Evolutionary conservation across 37 sponge, comb jelly and placozoan species (phyloP).

Genomic region (Geodia barretti): DNA sequence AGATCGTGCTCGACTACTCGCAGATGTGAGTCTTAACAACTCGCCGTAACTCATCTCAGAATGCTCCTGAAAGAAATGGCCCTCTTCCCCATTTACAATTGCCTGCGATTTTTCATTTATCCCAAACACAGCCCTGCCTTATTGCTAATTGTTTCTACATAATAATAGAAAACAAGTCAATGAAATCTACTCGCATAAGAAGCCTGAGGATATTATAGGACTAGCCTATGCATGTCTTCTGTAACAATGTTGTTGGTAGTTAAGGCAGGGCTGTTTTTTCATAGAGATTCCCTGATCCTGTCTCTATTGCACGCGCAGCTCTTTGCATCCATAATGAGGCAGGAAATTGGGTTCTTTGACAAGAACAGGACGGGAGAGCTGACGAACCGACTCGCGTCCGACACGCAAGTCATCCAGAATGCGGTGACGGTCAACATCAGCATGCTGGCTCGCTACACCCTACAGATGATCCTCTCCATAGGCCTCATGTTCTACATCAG

Average conservation of each 20-base stretch:
- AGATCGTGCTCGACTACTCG: conserved; percentile 78
- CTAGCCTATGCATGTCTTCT: neutral
- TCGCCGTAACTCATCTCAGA: neutral
- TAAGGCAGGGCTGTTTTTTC: too few relatives aligned
- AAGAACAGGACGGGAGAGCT: conserved; percentile 82
- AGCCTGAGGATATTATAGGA: neutral
- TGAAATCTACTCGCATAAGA: too few relatives aligned
- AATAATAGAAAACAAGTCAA: too few relatives aligned
- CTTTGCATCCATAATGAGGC: conserved; percentile 69
- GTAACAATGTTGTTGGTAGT: too few relatives aligned
- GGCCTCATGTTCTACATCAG: conserved; percentile 83
- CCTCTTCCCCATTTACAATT: too few relatives aligned
- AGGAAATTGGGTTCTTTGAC: conserved; percentile 92
- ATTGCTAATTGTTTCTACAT: too few relatives aligned
- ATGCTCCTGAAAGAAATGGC: too few relatives aligned
- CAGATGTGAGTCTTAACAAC: conserved; percentile 38
- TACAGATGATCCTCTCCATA: conserved; percentile 69
- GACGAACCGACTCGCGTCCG: conserved; percentile 77
- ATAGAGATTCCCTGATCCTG: too few relatives aligned
- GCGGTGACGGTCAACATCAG: conserved; percentile 79
- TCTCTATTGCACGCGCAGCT: conserved; percentile 62
- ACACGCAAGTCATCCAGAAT: conserved; percentile 83
- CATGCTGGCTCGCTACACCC: conserved; percentile 71
- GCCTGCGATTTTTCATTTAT: too few relatives aligned
- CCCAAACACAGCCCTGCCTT: too few relatives aligned